phyloP scores from a whole-genome alignment of 2,888 invertebrate genomes.

The Ichneumoninae sp. region DNA sequence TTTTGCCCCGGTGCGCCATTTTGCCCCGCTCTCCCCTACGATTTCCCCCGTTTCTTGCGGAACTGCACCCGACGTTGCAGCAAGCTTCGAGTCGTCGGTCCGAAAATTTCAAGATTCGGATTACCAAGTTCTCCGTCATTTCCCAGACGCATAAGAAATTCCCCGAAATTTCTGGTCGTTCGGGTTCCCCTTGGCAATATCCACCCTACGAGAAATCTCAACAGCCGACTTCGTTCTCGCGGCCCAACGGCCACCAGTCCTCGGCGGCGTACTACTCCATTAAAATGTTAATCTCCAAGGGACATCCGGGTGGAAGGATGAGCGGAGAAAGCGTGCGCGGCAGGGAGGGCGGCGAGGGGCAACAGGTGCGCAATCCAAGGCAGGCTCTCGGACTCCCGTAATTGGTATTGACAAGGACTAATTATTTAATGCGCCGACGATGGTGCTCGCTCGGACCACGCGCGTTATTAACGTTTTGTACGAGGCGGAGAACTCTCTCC shows the following conservation, averaged over 20 bases:
- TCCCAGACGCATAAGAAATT: background rate
- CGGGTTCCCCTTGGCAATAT: background rate
- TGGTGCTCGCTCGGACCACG: constrained; percentile 16
- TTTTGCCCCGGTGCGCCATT: too few species aligned
- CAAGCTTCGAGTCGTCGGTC: too few species aligned
- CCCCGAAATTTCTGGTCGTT: background rate
- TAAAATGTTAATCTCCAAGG: constrained; percentile 74
- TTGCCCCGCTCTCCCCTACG: too few species aligned
- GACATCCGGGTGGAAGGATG: constrained; percentile 13
- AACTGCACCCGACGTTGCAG: too few species aligned
- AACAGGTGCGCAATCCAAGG: constrained; percentile 75
- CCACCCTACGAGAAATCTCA: background rate
- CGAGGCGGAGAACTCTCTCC: constrained; percentile 19
- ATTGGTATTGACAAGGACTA: constrained; percentile 66
- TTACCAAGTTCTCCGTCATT: background rate
- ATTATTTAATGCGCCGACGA: constrained; percentile 63
- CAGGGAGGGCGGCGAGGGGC: constrained; percentile 62
- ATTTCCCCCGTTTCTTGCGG: too few species aligned
- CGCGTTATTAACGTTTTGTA: constrained; percentile 55
- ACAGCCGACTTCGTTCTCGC: background rate
- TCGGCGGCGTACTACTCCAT: constrained; percentile 63
- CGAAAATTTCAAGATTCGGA: background rate
- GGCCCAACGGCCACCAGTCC: background rate
- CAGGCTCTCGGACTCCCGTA: constrained; percentile 60
- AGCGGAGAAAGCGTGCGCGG: constrained; percentile 31